These are phyloP conservation scores for Rotaria magnacalcarata DNA, from an alignment of 2,888 invertebrate genomes.

Conservation along the genomic window DNA sequence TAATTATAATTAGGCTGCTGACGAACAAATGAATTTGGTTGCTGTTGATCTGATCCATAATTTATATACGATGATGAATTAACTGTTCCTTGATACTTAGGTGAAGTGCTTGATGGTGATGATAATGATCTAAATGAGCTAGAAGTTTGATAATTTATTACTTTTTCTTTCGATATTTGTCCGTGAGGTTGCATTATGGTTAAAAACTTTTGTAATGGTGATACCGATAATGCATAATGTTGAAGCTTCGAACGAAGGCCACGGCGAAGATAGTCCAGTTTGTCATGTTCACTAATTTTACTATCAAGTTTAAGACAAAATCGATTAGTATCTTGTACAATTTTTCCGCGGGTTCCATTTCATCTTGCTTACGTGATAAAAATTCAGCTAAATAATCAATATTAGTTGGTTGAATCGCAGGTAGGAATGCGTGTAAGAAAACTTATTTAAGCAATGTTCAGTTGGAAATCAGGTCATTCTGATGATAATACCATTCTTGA, in stretches of 20 bases:
- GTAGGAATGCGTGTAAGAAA: background rate
- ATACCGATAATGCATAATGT: no score
- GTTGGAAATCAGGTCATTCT: background rate
- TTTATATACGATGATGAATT: no score
- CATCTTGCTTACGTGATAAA: background rate
- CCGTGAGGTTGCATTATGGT: background rate
- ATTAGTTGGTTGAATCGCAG: background rate
- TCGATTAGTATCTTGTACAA: no score
- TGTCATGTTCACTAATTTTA: no score
- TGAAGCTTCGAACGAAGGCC: no score
- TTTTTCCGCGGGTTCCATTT: background rate
- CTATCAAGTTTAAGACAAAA: no score
- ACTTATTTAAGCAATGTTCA: background rate
- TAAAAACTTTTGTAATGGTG: background rate
- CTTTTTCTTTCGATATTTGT: background rate
- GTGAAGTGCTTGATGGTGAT: no score
- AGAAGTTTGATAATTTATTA: background rate
- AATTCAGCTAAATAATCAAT: background rate
- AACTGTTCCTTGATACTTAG: no score
- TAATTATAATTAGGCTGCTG: no score
- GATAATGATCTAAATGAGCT: background rate
- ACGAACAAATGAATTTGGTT: no score
- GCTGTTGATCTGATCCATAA: no score
- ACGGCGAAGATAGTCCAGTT: no score
- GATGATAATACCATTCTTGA: background rate